Evolutionary conservation across 2,888 invertebrate species (phyloP).

Genomic region (Athalia cordata): DNA sequence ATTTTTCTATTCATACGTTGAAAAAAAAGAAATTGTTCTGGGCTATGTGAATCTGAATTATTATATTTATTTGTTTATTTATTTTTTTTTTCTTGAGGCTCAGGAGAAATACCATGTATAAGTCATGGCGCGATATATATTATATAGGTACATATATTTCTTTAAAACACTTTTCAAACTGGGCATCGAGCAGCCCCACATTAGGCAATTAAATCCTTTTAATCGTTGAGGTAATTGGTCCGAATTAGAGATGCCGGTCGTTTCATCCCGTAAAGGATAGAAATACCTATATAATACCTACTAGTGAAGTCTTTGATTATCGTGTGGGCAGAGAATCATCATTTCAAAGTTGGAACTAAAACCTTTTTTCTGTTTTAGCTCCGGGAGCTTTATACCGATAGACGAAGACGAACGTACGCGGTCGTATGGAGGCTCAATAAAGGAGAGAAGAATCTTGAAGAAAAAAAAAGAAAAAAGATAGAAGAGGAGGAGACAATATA

Average conservation of each 20-base stretch:
- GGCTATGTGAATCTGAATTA: no score
- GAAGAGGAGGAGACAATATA: background rate
- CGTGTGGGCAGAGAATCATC: conserved; percentile 51
- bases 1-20: no score
- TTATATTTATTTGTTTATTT: background rate
- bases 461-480: background rate
- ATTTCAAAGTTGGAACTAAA: background rate
- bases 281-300: conserved; percentile 34
- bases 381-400: no score
- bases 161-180: conserved; percentile 38
- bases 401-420: no score
- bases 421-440: no score
- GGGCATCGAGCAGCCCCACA: conserved; percentile 41
- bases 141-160: conserved; percentile 33
- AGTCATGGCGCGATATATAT: no score
- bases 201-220: conserved; percentile 70
- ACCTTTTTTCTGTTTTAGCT: background rate
- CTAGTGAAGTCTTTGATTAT: conserved; percentile 55
- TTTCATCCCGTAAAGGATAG: conserved; percentile 39
- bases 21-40: no score
- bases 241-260: conserved; percentile 65
- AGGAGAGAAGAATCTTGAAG: background rate
- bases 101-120: no score
- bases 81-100: no score
- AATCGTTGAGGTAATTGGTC: conserved; percentile 69